A percentile compares a stretch with the other conserved stretches of the same genome.
phyloP scores from a whole-genome alignment of 2,888 invertebrate species.

The Apotomis turbidana region DNA sequence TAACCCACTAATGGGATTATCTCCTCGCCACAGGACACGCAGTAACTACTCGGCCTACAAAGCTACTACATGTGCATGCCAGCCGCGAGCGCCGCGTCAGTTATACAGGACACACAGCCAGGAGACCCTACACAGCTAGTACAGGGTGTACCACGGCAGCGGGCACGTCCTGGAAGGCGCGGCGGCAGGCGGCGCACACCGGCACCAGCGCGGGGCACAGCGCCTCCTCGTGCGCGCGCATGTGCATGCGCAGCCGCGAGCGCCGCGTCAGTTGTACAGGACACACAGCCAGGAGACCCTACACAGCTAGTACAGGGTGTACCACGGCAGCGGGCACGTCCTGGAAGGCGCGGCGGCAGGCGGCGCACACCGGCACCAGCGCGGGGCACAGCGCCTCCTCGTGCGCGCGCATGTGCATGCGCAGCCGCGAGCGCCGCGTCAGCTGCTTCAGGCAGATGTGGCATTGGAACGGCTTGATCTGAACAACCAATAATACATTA shows the following conservation, averaged over 20 bases:
- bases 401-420: constrained; percentile 80
- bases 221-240: no score
- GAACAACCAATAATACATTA: neutral
- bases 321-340: constrained; percentile 48
- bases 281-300: no score
- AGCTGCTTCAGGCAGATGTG: constrained; percentile 82
- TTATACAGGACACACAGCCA: constrained; percentile 48
- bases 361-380: constrained; percentile 66
- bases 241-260: no score
- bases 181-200: constrained; percentile 67
- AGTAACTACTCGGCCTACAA: no score
- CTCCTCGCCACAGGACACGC: no score
- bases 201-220: no score
- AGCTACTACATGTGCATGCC: constrained; percentile 68
- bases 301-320: no score
- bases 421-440: constrained; percentile 78
- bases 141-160: constrained; percentile 32
- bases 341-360: constrained; percentile 69
- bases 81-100: constrained; percentile 79
- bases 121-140: no score
- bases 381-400: constrained; percentile 69
- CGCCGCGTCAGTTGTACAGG: no score
- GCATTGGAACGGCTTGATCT: constrained; percentile 83
- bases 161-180: constrained; percentile 64
- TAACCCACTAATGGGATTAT: no score